Evolutionary conservation across 2,113 vertebrate genomes (phyloP), one percentile per base, ranked within the genome.

Genomic region (Serranochromis macrocephalus): DNA sequence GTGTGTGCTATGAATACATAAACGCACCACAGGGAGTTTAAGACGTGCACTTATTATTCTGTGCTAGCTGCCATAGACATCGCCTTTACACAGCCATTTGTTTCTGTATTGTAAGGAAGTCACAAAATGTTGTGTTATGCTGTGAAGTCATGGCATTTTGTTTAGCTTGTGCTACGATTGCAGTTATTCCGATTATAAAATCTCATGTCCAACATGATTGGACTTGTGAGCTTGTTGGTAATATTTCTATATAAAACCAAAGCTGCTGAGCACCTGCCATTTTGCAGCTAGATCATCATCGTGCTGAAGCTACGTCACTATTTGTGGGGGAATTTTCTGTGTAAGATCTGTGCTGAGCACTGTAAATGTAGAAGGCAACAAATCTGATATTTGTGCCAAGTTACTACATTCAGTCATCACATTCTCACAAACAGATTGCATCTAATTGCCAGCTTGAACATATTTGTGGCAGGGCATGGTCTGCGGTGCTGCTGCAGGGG

Each of bases 1-100:
- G 6, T 53, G 63, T 91, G 57, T 83, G 40, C 38, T 75, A 19
- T 63, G 42, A 86, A 85, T 84, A 78, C 85, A 31, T 53, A 81
- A 89, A 87, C 19, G 73, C 66, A 14, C 8, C 51, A 16, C 26
- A 14, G 33, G 66, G 81, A 82, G 83, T 73, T 58, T 45, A 2
- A 7, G 82, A 73, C 49, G 9, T 29, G 42, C 24, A 75, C 14
- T 49, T 31, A 49, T 78, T 49, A 49, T 78, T 49, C 42, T 49
- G 40, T 12, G 4, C 24, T 31, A 78, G 42, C 71, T 0, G 42
- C 9, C 2, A 1, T 19, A 31, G 42, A 78, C 10, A 7, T 19
- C 3, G 16, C 42, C 42, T 49, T 78, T 13, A 78, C 42, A 4
- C 42, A 8, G 24, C 42, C 24, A 49, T 49, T 49, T 49, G 42